These are phyloP conservation scores for Argyresthia albistria DNA, from an alignment of 2,888 invertebrate genomes.

Conservation along the genomic window DNA sequence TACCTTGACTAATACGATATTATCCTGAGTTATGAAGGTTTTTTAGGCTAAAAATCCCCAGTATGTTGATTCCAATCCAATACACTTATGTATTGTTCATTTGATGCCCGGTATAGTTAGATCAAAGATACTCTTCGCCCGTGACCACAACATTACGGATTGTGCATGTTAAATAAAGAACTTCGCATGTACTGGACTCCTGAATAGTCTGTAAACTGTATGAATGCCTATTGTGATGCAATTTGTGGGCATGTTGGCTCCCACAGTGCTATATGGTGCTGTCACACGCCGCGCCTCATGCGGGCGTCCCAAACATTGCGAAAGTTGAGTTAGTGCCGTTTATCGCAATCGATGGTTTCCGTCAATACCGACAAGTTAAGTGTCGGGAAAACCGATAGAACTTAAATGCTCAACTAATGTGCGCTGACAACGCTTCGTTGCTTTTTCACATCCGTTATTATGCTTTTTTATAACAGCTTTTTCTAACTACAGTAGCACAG, in stretches of 20 bases:
- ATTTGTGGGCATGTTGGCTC: not conserved
- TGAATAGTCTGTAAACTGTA: slow-evolving; percentile 1
- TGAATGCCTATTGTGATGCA: slow-evolving; percentile 5
- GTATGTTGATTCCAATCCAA: too few relatives aligned
- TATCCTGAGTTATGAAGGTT: too few relatives aligned
- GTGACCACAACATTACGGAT: not conserved
- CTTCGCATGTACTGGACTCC: not conserved
- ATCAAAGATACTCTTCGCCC: not conserved
- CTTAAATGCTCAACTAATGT: too few relatives aligned
- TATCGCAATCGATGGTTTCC: not conserved
- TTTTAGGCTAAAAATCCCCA: too few relatives aligned
- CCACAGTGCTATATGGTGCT: slow-evolving; percentile 2
- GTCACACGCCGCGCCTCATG: slow-evolving; percentile 1
- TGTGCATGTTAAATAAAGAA: not conserved
- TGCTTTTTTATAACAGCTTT: not conserved
- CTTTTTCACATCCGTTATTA: not conserved
- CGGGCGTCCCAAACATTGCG: not conserved
- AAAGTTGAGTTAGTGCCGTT: not conserved
- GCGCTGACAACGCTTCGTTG: not conserved
- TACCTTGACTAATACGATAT: too few relatives aligned
- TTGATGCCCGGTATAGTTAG: too few relatives aligned
- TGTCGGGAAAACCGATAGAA: too few relatives aligned
- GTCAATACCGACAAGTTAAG: too few relatives aligned
- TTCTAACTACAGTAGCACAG: too few relatives aligned
- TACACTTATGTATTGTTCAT: too few relatives aligned